Conservation (phyloP, 2,888 invertebrate genomes). For the Podabrus alpinus region DNA sequence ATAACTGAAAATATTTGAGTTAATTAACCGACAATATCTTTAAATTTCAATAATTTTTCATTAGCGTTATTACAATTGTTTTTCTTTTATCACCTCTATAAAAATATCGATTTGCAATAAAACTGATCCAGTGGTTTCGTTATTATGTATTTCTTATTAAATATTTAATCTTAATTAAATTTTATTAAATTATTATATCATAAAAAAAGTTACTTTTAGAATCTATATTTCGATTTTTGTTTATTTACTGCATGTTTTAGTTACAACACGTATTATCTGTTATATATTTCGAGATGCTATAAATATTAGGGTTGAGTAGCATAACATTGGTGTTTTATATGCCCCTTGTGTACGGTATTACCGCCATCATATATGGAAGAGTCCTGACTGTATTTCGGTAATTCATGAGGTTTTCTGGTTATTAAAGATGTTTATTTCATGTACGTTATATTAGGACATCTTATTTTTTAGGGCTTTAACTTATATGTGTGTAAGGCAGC, state of each 20-base stretch:
- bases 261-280: constrained; percentile 6
- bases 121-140: background rate
- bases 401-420: constrained; percentile 14
- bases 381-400: constrained; percentile 12
- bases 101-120: background rate
- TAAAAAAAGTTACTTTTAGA: background rate
- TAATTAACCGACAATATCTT: background rate
- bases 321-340: constrained; percentile 31
- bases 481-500: background rate
- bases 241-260: background rate
- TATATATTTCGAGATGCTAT: constrained; percentile 28
- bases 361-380: constrained; percentile 23
- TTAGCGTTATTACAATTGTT: background rate
- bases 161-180: background rate
- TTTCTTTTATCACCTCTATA: too few relatives aligned
- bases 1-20: background rate
- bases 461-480: background rate
- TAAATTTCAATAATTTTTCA: background rate
- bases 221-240: background rate
- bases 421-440: constrained; percentile 27
- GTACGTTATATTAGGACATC: constrained; percentile 6
- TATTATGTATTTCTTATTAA: background rate
- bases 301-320: constrained; percentile 33
- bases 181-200: too few relatives aligned
- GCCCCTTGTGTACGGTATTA: constrained; percentile 28